Conservation (phyloP, 2,797 vertebrate species). For the Cirrhinus molitorella region DNA sequence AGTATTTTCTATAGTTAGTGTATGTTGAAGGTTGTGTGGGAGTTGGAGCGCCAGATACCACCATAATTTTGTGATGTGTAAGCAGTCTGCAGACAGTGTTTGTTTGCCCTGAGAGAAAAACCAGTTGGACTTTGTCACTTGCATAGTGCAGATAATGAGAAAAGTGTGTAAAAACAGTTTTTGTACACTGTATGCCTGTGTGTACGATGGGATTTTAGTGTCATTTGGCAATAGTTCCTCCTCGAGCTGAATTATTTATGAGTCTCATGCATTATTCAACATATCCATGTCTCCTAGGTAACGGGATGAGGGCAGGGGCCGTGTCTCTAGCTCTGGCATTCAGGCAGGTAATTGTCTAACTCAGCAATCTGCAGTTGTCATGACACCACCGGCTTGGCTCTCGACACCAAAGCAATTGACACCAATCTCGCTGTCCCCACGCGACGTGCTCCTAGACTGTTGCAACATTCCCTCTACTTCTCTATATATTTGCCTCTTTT, state of each 20-base stretch:
- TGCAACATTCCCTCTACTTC: background rate
- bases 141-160: conserved; percentile 41
- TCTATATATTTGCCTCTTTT: background rate
- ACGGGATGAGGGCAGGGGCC: conserved; percentile 60
- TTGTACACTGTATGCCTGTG: conserved; percentile 19
- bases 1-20: conserved; percentile 1
- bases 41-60: background rate
- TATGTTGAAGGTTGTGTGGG: conserved; percentile 22
- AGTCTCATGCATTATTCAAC: conserved; percentile 74
- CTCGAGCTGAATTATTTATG: conserved; percentile 73
- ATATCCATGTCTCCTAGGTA: conserved; percentile 55
- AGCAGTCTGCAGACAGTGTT: conserved; percentile 45
- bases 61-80: conserved; percentile 45
- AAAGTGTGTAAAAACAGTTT: conserved; percentile 43
- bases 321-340: conserved; percentile 60
- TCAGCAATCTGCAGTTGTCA: conserved; percentile 48
- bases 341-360: conserved; percentile 56
- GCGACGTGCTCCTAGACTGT: background rate
- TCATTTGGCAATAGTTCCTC: conserved; percentile 36
- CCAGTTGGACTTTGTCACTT: conserved; percentile 41
- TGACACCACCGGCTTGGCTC: conserved; percentile 47
- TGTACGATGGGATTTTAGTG: conserved; percentile 24
- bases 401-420: conserved; percentile 44
- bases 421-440: conserved; percentile 7
- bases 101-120: conserved; percentile 43